These are phyloP conservation scores for Cryptotis parvus DNA, from an alignment of 2,113 vertebrate genomes.

Conservation along the genomic window DNA sequence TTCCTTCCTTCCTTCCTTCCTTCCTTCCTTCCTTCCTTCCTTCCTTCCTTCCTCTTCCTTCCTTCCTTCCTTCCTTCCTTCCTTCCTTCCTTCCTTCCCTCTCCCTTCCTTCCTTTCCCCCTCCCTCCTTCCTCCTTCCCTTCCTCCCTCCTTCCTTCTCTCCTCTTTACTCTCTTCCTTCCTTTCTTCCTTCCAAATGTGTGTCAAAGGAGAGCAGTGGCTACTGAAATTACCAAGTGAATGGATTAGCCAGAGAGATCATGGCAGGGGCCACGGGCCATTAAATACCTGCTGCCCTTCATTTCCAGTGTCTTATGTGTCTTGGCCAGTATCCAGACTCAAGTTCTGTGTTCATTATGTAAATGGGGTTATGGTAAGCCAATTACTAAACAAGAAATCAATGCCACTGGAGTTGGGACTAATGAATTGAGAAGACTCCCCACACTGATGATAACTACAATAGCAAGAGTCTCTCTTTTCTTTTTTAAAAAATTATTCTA, in stretches of 20 bases:
- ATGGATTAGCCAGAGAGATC: conserved; percentile 18
- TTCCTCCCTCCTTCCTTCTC: too few species aligned
- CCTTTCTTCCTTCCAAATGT: background rate
- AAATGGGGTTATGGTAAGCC: conserved; percentile 78
- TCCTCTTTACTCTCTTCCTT: too few species aligned
- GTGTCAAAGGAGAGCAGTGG: background rate
- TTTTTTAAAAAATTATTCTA: too few species aligned
- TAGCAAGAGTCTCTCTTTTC: too few species aligned
- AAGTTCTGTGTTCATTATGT: conserved; percentile 81
- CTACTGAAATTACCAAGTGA: background rate
- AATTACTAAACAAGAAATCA: conserved; percentile 84
- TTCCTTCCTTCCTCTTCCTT: background rate
- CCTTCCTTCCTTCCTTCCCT: background rate
- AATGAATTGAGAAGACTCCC: conserved; percentile 69
- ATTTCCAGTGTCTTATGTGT: conserved; percentile 68
- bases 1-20: too few species aligned
- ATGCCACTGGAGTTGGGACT: conserved; percentile 66
- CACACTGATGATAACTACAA: too few species aligned
- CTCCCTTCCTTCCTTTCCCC: background rate
- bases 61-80: background rate
- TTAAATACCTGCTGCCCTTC: conserved; percentile 17
- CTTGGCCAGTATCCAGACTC: conserved; percentile 55
- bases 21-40: too few species aligned
- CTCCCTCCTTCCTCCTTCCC: background rate
- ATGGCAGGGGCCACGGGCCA: background rate